Percentiles rank a stretch among this genome's conserved stretches.
phyloP scores from a whole-genome alignment of 2,888 invertebrate genomes.

The Apodemia mormo region DNA sequence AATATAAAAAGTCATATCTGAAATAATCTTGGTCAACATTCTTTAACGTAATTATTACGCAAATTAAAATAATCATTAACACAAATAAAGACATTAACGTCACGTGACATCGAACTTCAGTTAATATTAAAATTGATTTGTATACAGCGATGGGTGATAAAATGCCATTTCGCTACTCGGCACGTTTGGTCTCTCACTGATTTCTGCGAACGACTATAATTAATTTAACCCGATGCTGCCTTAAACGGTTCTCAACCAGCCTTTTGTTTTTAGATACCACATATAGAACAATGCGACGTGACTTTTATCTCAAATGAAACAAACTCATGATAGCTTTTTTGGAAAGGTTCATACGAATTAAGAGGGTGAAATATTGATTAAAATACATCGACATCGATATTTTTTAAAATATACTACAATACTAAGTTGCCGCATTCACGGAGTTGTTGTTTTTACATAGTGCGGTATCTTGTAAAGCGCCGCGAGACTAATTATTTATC shows the following conservation, averaged over 20 bases:
- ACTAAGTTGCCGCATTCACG: too few relatives aligned
- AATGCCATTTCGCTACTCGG: conserved; percentile 55
- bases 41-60: neutral
- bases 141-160: conserved; percentile 63
- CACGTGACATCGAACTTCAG: conserved; percentile 31
- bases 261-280: conserved; percentile 71
- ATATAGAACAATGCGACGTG: conserved; percentile 70
- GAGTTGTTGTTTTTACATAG: too few relatives aligned
- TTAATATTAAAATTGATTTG: conserved; percentile 58
- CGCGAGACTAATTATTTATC: too few relatives aligned
- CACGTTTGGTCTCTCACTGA: conserved; percentile 60
- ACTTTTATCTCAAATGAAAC: conserved; percentile 62
- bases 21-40: neutral
- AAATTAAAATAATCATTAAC: neutral
- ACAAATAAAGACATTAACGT: conserved; percentile 45
- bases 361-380: too few relatives aligned
- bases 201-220: conserved; percentile 73
- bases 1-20: neutral
- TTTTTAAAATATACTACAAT: too few relatives aligned
- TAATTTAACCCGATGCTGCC: conserved; percentile 67
- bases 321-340: conserved; percentile 57
- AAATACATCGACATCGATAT: too few relatives aligned
- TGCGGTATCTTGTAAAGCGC: too few relatives aligned
- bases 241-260: conserved; percentile 42
- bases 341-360: too few relatives aligned